Evolutionary conservation across 2,888 invertebrate species (phyloP), one percentile per base, ranked within the genome.

Genomic region (Epirrhoe tristata): DNA sequence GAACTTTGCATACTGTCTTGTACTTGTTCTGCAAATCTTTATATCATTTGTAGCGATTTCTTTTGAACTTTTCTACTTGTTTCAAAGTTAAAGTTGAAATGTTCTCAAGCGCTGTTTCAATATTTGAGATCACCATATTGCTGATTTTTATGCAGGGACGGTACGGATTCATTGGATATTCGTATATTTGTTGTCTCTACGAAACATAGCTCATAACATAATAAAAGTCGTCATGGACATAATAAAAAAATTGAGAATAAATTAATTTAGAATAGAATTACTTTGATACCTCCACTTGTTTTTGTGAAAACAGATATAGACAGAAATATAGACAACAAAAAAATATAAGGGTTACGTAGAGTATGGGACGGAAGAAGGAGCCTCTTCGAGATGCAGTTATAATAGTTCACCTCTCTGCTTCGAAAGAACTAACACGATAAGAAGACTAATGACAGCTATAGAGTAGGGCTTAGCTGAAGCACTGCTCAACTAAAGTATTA

Each of bases 101-200:
- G 36, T 32, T 63, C 46, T 54, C 56, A n/a, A 57, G 56, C 31
- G 43, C 51, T 51, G 55, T 50, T 55, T 63, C 56, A 57, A 63
- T 63, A 63, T 52, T 51, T 50, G 52, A 57, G 17, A 31, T 50
- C 24, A n/a, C 50, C 51, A 39, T 48, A 34, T 24, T 52, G 51
- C 14, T 24, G 36, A n/a, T 12, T 24, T 12, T 1, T 58, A 43
- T 12, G 39, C 39, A 16, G 34, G 6, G 14, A 16, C 48, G 14
- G 1, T 48, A 14, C 16, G 12, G 48, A 7, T 48, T 16, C 48
- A 48, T 14, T 16, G 16, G 16, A 7, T 7, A 6, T 48, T 48
- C 14, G 6, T 14, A 16, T 16, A 16, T 48, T 24, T 3, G 24
- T 24, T 24, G n/a, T n/a, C n/a, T n/a, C 5, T 43, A 43, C 43